Evolutionary conservation across 2,797 vertebrate genomes (phyloP), one percentile per base, ranked within the genome.

Genomic region (Sardinella longiceps): DNA sequence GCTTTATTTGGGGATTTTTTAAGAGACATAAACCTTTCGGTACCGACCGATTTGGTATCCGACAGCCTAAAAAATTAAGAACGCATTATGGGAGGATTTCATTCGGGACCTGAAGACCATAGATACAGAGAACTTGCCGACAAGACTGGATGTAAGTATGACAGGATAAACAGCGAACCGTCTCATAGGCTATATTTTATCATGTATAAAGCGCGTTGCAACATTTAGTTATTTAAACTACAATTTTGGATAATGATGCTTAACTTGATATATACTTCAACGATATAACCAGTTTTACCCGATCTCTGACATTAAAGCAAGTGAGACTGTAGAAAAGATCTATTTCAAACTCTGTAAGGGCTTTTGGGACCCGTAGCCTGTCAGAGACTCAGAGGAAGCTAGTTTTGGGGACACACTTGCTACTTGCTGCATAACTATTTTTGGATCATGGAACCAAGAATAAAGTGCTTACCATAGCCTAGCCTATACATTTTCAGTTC

Each of bases 61-160:
- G 43, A 37, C 5, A 74, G 5, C 5, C 1, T 43, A 18, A 77
- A 74, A 77, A 37, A 18, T 1, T 3, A 33, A 70, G 33, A 39
- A 77, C 33, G 58, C 88, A 86, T 80, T 15, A 95, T 95, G 94
- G 94, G 94, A 1, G 87, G 89, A 0, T 87, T 94, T 6, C 93
- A 93, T 81, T 93, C 93, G 5, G 5, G 18, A 58, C 88, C 88
- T 60, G 88, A 46, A 2, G 91, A 89, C 0, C 84, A 84, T 1
- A 88, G 91, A 28, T 77, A 77, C 70, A 39, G 70, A 77, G 70
- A 77, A 39, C 33, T 77, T 33, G 33, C 70, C 18, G 70, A 77
- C 20, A 77, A 43, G 70, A 77, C 70, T 77, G 70, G 70, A 77
- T 77, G 70, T 77, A 14, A 77, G 70, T 77, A 77, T 33, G 18